Evolutionary conservation across 2,797 vertebrate genomes (phyloP).

Genomic region (Thripadectes ignobilis): DNA sequence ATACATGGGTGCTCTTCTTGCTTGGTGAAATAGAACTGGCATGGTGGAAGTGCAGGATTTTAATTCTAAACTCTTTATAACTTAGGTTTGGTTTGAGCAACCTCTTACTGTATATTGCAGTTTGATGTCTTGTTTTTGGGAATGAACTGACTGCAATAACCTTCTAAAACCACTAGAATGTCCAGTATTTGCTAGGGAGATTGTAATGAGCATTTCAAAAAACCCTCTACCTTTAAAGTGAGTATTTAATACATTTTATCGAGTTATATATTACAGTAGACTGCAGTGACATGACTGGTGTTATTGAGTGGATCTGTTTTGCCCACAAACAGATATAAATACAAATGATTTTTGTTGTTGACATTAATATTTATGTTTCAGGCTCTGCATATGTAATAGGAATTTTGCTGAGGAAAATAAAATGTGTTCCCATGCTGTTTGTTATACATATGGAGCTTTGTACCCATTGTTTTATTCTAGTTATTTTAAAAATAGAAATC

Average conservation of each 20-base stretch:
- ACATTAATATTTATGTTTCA: neutral
- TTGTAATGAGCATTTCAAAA: neutral
- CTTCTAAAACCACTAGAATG: neutral
- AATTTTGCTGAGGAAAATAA: neutral
- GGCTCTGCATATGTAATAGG: neutral
- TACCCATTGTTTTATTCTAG: neutral
- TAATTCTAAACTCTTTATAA: neutral
- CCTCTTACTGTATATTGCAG: neutral
- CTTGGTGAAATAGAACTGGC: neutral
- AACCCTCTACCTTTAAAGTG: rapidly evolving
- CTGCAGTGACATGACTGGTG: neutral
- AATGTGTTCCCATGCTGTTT: neutral
- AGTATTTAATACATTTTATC: neutral
- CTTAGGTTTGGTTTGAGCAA: neutral
- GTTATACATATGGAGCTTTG: neutral
- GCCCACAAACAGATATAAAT: neutral
- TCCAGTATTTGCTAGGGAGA: neutral
- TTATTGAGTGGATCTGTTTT: neutral
- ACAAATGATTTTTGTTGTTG: neutral
- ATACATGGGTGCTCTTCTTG: neutral
- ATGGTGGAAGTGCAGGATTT: neutral
- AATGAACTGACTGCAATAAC: neutral
- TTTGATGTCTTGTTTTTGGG: neutral
- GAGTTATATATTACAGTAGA: neutral
- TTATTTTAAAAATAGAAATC: slow-evolving; percentile 15